Conservation (phyloP, 1,140 invertebrate genomes). For the Leptinotarsa texana region DNA sequence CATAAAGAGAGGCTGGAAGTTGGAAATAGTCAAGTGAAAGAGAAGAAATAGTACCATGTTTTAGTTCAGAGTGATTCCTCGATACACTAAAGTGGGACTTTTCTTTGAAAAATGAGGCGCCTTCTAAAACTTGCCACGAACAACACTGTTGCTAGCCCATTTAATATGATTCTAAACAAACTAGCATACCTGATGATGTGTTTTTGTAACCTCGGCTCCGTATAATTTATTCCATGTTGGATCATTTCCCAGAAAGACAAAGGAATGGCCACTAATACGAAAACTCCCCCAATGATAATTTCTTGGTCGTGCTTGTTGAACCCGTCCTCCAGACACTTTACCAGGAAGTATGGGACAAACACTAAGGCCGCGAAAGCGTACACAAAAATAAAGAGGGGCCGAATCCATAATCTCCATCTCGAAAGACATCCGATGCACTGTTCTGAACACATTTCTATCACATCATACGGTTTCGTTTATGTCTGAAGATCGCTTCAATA, state of each 20-base stretch:
- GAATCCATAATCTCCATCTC: constrained; percentile 86
- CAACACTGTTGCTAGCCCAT: no score
- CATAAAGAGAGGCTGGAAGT: no score
- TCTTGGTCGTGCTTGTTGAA: constrained; percentile 76
- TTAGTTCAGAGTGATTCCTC: no score
- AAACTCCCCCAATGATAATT: constrained; percentile 83
- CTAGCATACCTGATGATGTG: constrained; percentile 82
- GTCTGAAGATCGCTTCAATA: no score
- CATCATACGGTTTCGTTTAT: constrained; percentile 13
- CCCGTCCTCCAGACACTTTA: constrained; percentile 73
- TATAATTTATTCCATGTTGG: constrained; percentile 92
- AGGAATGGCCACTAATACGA: constrained; percentile 87
- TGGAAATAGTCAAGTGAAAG: no score
- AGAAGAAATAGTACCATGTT: no score
- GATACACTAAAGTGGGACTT: no score
- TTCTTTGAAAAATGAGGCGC: no score
- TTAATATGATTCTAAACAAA: no score
- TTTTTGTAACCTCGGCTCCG: constrained; percentile 89
- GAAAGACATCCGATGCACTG: constrained; percentile 42
- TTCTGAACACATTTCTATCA: constrained; percentile 36
- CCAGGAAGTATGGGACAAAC: constrained; percentile 79
- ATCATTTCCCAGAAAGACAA: constrained; percentile 94
- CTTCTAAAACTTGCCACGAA: no score
- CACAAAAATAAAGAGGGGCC: constrained; percentile 76
- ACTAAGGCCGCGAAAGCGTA: constrained; percentile 82